phyloP scores from a whole-genome alignment of 2,888 invertebrate genomes.

The Metopia argyrocephala region DNA sequence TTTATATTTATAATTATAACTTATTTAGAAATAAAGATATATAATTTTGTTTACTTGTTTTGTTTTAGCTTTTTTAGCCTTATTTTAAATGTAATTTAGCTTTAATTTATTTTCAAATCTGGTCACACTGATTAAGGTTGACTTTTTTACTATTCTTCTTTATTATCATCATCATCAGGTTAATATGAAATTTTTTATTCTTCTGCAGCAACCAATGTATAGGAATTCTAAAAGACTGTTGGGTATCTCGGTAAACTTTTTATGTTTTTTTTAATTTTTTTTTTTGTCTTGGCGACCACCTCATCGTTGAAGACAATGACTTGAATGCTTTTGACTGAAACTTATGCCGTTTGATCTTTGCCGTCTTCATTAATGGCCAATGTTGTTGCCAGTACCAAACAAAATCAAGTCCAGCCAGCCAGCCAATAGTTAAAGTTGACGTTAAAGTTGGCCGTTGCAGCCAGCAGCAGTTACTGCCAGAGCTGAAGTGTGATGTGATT shows the following conservation, averaged over 20 bases:
- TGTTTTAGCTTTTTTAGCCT: no score
- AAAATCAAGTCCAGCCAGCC: conserved; percentile 27
- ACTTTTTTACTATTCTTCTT: neutral
- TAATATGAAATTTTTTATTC: conserved; percentile 52
- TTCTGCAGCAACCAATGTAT: conserved; percentile 23
- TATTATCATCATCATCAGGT: neutral
- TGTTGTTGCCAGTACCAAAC: conserved; percentile 38
- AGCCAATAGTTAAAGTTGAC: conserved; percentile 73
- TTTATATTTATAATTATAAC: no score
- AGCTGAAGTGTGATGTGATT: conserved; percentile 69
- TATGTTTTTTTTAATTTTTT: neutral
- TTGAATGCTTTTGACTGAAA: conserved; percentile 59
- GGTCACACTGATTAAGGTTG: neutral
- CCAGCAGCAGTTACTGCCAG: conserved; percentile 12
- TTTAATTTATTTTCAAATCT: no score
- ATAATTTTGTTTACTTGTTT: no score
- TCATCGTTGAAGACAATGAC: conserved; percentile 64
- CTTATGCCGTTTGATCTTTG: conserved; percentile 66
- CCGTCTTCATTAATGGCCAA: conserved; percentile 65
- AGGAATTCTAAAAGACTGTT: conserved; percentile 13
- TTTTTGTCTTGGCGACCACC: conserved; percentile 64
- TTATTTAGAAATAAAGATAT: no score
- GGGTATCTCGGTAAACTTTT: neutral
- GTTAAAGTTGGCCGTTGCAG: conserved; percentile 61
- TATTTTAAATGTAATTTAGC: no score